Evolutionary conservation across 1,140 invertebrate species (phyloP), one percentile per base, ranked within the genome.

Genomic region (Philotrypesis tridentata): DNA sequence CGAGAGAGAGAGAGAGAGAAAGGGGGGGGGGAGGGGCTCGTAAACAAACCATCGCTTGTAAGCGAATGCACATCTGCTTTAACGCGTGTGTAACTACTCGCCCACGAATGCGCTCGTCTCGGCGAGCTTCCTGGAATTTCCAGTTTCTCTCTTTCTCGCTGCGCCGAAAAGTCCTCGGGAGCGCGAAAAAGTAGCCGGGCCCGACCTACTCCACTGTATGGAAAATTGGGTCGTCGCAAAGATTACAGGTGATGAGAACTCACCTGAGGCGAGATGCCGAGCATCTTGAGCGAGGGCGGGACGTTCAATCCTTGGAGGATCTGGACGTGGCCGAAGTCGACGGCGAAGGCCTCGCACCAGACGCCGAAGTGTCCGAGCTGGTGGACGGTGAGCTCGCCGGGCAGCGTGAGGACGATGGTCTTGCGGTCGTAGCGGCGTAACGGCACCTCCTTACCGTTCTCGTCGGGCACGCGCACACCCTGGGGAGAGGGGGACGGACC

Each of bases 251-350:
- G 12, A 63, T 40, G 31, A 33, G 8, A 86, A 78, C 93, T 94
- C 94, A 98, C 97, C 96, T 98, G 97, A 68, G 97, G 97, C 83
- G 96, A 96, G 83, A 98, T 95, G 68, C 97, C 97, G 9, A 98
- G 94, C 97, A 98, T 98, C 92, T 96, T 96, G 27, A 98, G 94
- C 7, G 96, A 97, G 29, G 97, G 97, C 71, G 97, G 97, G 2
- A 98, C 95, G 89, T 97, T 97, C 48, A 96, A 89, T 71, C 89
- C 89, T 60, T 92, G 90, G 0, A 97, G 96, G 79, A 98, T 94
- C 79, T 93, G 88, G 12, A 98, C 93, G 90, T 97, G 96, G 1
- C 97, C 97, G 88, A 98, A 98, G 91, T 98, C 96, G 2, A 97
- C 96, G 33, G 96, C 95, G 91, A 97, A 98, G 14, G 96, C 96